These are phyloP conservation scores for Polyodon spathula DNA, from an alignment of 2,113 vertebrate genomes.

Conservation along the genomic window DNA sequence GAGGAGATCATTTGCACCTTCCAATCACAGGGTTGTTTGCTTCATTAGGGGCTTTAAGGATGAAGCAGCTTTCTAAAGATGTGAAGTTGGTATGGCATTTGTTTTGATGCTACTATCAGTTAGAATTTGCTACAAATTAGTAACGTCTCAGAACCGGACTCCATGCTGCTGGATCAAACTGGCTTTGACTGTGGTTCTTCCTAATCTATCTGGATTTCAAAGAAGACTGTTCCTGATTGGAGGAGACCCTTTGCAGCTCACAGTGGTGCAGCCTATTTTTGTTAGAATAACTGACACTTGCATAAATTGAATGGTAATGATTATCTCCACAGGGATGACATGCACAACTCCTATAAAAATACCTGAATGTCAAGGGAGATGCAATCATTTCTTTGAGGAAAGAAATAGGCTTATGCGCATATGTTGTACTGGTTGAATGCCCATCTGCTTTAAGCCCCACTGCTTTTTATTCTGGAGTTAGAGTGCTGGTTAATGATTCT, in stretches of 20 bases:
- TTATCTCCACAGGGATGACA: constrained; percentile 17
- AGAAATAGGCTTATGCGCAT: constrained; percentile 5
- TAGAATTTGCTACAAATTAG: no score
- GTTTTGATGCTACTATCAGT: no score
- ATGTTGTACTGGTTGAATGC: not conserved
- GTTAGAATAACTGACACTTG: not conserved
- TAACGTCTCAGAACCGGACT: no score
- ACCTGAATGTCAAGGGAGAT: constrained; percentile 9
- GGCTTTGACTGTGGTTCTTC: no score
- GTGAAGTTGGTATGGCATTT: no score
- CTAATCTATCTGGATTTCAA: constrained; percentile 7
- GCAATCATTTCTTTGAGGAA: constrained; percentile 18
- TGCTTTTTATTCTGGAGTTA: no score
- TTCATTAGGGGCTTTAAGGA: no score
- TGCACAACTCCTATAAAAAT: constrained; percentile 9
- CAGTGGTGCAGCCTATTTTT: not conserved
- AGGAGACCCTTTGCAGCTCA: constrained; percentile 5
- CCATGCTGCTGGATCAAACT: no score
- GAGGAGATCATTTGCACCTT: no score
- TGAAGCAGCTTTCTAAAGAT: no score
- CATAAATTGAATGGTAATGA: constrained; percentile 10
- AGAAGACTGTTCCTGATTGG: constrained; percentile 19
- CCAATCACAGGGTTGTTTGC: no score
- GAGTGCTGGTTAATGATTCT: no score
- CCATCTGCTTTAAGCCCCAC: constrained; percentile 14